phyloP scores from a whole-genome alignment of 2,113 vertebrate genomes.

The Tretioscincus oriximinensis region DNA sequence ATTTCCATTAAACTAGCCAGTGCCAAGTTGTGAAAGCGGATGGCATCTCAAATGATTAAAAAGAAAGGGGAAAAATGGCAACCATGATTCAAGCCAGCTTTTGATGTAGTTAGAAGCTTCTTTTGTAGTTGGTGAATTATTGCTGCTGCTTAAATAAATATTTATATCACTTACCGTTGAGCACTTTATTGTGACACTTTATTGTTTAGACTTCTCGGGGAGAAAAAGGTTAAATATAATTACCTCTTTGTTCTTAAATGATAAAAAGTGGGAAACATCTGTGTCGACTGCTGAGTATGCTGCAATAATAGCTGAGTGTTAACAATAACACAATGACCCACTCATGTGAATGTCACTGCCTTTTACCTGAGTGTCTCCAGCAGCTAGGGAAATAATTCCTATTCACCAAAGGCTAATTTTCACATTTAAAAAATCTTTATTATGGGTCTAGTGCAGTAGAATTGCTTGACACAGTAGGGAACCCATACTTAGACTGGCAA shows the following conservation, averaged over 20 bases:
- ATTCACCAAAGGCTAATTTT: constrained; percentile 63
- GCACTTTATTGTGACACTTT: constrained; percentile 44
- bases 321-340: constrained; percentile 35
- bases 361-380: constrained; percentile 53
- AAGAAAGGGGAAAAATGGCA: too few relatives aligned
- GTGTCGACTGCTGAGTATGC: constrained; percentile 5
- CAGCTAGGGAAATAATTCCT: constrained; percentile 56
- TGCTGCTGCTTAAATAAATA: constrained; percentile 51
- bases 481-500: constrained; percentile 9
- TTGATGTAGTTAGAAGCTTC: constrained; percentile 1
- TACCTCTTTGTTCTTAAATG: constrained; percentile 39
- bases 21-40: neutral
- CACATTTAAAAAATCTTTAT: constrained; percentile 52
- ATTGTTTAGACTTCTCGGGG: constrained; percentile 53
- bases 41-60: neutral
- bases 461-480: constrained; percentile 39
- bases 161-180: constrained; percentile 45
- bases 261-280: constrained; percentile 30
- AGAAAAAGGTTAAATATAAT: constrained; percentile 50
- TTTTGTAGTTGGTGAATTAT: constrained; percentile 41
- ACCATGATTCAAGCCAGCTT: neutral
- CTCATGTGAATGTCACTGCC: constrained; percentile 14
- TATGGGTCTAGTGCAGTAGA: constrained; percentile 46
- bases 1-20: neutral
- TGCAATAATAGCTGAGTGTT: constrained; percentile 32